Conservation (phyloP, 2,113 vertebrate species). For the Aphyosemion australe region DNA sequence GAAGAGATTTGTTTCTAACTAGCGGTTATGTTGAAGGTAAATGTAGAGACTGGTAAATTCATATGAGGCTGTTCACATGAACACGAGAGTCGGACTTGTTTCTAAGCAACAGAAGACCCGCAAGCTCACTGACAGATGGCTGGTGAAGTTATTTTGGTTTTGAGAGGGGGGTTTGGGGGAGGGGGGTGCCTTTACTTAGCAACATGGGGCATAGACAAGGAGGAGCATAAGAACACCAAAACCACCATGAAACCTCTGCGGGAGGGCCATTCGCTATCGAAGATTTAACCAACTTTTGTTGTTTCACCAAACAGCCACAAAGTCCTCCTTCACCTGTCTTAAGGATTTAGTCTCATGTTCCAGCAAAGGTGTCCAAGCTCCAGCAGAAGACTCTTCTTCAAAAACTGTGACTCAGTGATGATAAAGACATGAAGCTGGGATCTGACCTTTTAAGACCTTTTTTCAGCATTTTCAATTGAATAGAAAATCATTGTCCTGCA, state of each 20-base stretch:
- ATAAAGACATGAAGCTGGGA: not conserved
- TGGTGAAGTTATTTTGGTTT: constrained; percentile 83
- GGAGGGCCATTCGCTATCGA: too few species aligned
- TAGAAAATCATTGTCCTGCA: not conserved
- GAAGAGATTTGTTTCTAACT: not conserved
- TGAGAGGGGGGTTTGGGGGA: constrained; percentile 55
- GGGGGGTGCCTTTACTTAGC: constrained; percentile 57
- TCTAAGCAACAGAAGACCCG: constrained; percentile 81
- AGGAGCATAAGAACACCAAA: too few species aligned
- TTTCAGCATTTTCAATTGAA: not conserved
- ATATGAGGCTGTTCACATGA: constrained; percentile 53
- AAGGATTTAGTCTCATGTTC: too few species aligned
- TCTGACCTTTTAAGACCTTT: not conserved
- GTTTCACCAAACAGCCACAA: too few species aligned
- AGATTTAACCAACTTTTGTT: too few species aligned
- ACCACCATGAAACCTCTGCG: too few species aligned
- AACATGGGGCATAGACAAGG: not conserved
- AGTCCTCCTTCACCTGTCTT: too few species aligned
- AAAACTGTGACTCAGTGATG: too few species aligned
- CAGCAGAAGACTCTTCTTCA: too few species aligned
- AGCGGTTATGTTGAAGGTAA: constrained; percentile 24
- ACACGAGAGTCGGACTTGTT: constrained; percentile 72
- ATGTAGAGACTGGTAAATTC: constrained; percentile 38
- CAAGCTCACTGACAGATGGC: constrained; percentile 81
- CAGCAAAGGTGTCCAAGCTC: too few species aligned